A percentile compares a stretch with the other conserved stretches of the same genome.
phyloP scores from a whole-genome alignment of 2,888 invertebrate genomes.

The Pyrgus malvae region DNA sequence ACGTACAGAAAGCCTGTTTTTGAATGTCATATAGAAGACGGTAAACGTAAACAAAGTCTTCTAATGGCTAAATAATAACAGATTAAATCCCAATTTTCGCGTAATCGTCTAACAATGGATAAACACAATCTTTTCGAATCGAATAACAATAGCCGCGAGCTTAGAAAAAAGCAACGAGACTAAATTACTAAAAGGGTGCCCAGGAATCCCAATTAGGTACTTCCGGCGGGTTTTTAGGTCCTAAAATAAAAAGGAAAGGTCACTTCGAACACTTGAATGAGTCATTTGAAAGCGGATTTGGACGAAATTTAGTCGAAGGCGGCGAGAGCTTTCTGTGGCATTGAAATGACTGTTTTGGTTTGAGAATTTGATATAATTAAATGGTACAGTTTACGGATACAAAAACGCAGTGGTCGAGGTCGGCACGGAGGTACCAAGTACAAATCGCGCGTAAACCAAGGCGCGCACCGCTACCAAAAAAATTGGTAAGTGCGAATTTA shows the following conservation, averaged over 20 bases:
- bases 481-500: too few species aligned
- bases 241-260: conserved; percentile 71
- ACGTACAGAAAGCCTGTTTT: too few species aligned
- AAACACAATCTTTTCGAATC: conserved; percentile 18
- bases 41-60: neutral
- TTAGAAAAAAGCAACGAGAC: conserved; percentile 37
- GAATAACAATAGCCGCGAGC: conserved; percentile 21
- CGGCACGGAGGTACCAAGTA: too few species aligned
- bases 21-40: neutral
- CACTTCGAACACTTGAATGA: conserved; percentile 51
- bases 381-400: too few species aligned
- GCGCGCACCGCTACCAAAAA: too few species aligned
- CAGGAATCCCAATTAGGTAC: conserved; percentile 69
- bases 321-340: too few species aligned
- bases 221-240: conserved; percentile 68
- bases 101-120: conserved; percentile 16
- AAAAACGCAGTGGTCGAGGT: too few species aligned
- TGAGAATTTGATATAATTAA: too few species aligned
- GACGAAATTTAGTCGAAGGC: neutral
- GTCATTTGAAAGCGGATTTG: conserved; percentile 42
- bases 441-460: too few species aligned
- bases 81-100: conserved; percentile 3
- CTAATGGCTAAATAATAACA: conserved; percentile 14
- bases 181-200: conserved; percentile 57
- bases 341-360: too few species aligned